Evolutionary conservation across 2,888 invertebrate genomes (phyloP), one percentile per base, ranked within the genome.

Genomic region (Microctonus hyperodae): DNA sequence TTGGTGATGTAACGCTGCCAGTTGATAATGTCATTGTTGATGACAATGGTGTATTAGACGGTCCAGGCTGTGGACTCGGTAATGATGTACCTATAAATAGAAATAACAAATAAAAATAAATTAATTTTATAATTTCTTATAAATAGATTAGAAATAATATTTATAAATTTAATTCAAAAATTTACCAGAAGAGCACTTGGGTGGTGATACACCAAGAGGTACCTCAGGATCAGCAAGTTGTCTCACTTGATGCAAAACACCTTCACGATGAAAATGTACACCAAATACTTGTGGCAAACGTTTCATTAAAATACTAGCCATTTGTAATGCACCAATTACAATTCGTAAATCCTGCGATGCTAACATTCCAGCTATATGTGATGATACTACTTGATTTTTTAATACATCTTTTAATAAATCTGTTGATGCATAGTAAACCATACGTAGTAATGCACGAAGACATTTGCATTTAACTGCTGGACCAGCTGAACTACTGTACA

Each of bases 331-430:
- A 63, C 97, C 97, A 58, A 98, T 97, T 51, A 98, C 96, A 80
- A 98, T 97, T 79, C 97, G 91, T 70, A 98, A 88, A 86, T 98
- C 98, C 82, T 92, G 94, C 4, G 97, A 97, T 0, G 97, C 97
- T 90, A 98, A 91, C 97, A 98, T 98, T 67, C 97, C 97, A 33
- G 98, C 98, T 81, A 98, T 95, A 85, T 98, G 97, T 76, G 97
- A 97, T 69, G 96, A 95, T 65, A 97, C 95, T 73, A 94, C 90
- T 83, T 91, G 90, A 79, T 89, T 89, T 76, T 90, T 90, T 67
- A 91, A 81, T 66, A 88, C 86, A 70, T 86, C 86, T 77, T 92
- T 90, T 59, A 98, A 88, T 73, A 98, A 88, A 76, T 94, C 91
- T 0, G 96, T 91, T 73, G 92, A 92, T 10, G 96, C 95, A 84